Percentiles rank a stretch among this genome's conserved stretches.
phyloP scores from a whole-genome alignment of 23 tunicate species.

The Diplosoma virens region DNA sequence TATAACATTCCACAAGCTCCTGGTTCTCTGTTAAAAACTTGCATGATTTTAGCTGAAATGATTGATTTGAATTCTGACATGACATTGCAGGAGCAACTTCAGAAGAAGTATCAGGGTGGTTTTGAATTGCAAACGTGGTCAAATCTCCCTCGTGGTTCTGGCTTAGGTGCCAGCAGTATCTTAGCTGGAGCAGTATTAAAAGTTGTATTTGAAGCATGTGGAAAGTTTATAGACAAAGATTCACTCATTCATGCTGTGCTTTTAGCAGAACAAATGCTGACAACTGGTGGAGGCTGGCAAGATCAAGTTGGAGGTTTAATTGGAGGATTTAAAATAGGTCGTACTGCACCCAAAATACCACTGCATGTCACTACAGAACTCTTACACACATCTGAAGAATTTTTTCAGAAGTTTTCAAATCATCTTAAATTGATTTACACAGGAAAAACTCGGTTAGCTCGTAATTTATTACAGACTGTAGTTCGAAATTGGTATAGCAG shows the following conservation, averaged over 20 bases:
- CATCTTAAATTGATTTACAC: slow-evolving; percentile 80
- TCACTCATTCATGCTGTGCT: slow-evolving; percentile 81
- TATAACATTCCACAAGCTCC: slow-evolving; percentile 72
- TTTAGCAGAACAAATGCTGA: slow-evolving; percentile 82
- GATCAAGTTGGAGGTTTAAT: slow-evolving; percentile 90
- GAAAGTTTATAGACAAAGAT: slow-evolving; percentile 34
- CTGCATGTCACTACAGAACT: slow-evolving; percentile 40
- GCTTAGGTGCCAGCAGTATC: slow-evolving; percentile 93
- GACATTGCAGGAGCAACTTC: slow-evolving; percentile 50
- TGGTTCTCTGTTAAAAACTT: slow-evolving; percentile 85
- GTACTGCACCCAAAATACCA: slow-evolving; percentile 45
- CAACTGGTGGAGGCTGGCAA: slow-evolving; percentile 97
- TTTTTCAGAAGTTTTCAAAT: slow-evolving; percentile 23
- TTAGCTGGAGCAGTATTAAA: slow-evolving; percentile 69
- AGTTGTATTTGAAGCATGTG: slow-evolving; percentile 42
- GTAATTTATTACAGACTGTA: slow-evolving; percentile 84
- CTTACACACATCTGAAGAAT: slow-evolving; percentile 33
- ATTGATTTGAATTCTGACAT: slow-evolving; percentile 23
- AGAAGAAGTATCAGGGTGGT: slow-evolving; percentile 46
- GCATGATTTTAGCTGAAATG: slow-evolving; percentile 56
- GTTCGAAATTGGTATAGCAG: slow-evolving; percentile 82
- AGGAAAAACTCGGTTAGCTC: slow-evolving; percentile 84
- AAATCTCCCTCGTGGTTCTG: slow-evolving; percentile 74
- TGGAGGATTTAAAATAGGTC: slow-evolving; percentile 75
- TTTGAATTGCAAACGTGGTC: slow-evolving; percentile 91